Conservation (phyloP, 2,797 vertebrate species). For the Schizopygopsis malacanthus region DNA sequence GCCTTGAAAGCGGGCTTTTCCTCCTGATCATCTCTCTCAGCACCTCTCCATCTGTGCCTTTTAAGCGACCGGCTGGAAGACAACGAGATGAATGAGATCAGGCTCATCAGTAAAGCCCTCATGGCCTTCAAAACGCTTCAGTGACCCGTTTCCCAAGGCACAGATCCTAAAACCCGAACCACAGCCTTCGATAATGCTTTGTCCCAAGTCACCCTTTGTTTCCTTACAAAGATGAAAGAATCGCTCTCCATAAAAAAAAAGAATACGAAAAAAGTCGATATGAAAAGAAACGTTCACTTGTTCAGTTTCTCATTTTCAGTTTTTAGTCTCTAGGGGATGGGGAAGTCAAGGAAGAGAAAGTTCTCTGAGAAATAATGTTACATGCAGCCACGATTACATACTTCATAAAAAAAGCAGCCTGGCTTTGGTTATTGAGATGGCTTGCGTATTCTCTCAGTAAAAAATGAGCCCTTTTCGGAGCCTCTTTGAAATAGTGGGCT, state of each 20-base stretch:
- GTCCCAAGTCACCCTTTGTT: slow-evolving; percentile 68
- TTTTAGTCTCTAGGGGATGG: slow-evolving; percentile 63
- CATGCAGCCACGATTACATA: slow-evolving; percentile 53
- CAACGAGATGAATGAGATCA: slow-evolving; percentile 40
- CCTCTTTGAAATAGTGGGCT: slow-evolving; percentile 74
- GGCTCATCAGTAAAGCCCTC: slow-evolving; percentile 66
- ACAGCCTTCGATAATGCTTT: slow-evolving; percentile 70
- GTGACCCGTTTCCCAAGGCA: slow-evolving; percentile 68
- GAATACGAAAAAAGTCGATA: not conserved
- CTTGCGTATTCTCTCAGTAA: slow-evolving; percentile 65
- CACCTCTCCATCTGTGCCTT: slow-evolving; percentile 62
- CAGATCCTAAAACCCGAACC: slow-evolving; percentile 67
- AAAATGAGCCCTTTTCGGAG: slow-evolving; percentile 60
- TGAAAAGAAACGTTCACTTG: slow-evolving; percentile 1
- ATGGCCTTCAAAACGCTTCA: slow-evolving; percentile 69
- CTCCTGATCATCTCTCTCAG: slow-evolving; percentile 53
- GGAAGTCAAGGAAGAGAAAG: slow-evolving; percentile 61
- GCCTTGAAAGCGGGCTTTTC: slow-evolving; percentile 65
- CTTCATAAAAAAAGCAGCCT: slow-evolving; percentile 48
- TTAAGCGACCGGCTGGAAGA: slow-evolving; percentile 33
- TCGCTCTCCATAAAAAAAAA: not conserved
- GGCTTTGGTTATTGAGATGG: slow-evolving; percentile 63
- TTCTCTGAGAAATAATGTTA: slow-evolving; percentile 54
- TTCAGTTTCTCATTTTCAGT: slow-evolving; percentile 44
- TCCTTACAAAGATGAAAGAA: slow-evolving; percentile 71